Evolutionary conservation across 1,140 invertebrate species (phyloP), one percentile per base, ranked within the genome.

Genomic region (Hermatobates lingyangjiaoensis): DNA sequence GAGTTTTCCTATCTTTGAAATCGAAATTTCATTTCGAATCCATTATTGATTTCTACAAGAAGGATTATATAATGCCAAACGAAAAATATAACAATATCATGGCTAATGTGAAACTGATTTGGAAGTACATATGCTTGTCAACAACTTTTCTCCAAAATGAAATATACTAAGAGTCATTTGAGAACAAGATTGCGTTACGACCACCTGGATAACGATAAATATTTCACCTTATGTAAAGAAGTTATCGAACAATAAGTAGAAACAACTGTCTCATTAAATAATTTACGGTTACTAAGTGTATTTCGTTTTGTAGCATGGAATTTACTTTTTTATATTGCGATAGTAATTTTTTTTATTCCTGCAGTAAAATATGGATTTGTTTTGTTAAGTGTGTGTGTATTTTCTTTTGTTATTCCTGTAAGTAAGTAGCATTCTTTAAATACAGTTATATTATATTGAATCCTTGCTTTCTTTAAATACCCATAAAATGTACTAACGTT

Each of bases 131-230:
- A 54, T 18, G 21, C 23, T 4, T 54, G 26, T 54, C 40, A 54
- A 25, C 40, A 25, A 30, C 50, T 24, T 26, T 54, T 54, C 50
- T 54, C 53, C 26, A 54, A 50, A 50, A 48, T 54, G 46, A 53
- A 53, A 18, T 53, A 2, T 50, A 28, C 48, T 30, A 54, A 50
- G 27, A 39, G 34, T n/a, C 44, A 54, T 45, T 54, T 44, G 25
- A 44, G 48, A 50, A 45, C 50, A 26, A 15, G 18, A 12, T 45
- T 51, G 27, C 23, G 39, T 5, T 39, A 51, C 25, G 50, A 44
- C 23, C 39, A 51, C 45, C 27, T 51, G 27, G 20, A 51, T 10
- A 7, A 34, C 7, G 7, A 34, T n/a, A 34, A 7, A 34, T 10
- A 34, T 34, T 34, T 7, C 7, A n/a, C 7, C n/a, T n/a, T 7